These are phyloP conservation scores for Drosophila koepferae DNA, from an alignment of 2,888 invertebrate species.

Conservation along the genomic window DNA sequence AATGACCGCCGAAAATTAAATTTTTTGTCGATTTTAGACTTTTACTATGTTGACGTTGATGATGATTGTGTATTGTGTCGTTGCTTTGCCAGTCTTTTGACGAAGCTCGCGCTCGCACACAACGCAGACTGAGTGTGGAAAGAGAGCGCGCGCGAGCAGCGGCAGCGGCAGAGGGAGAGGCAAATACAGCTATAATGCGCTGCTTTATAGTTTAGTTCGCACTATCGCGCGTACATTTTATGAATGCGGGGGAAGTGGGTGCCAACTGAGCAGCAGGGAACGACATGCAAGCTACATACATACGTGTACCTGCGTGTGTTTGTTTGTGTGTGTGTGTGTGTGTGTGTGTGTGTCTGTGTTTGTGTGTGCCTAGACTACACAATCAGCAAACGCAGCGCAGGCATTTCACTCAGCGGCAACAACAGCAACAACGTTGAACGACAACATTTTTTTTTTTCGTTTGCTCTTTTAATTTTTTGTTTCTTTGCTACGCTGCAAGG, in stretches of 20 bases:
- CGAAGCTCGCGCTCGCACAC: slow-evolving; percentile 30
- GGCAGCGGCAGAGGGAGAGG: neutral
- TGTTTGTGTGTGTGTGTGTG: neutral
- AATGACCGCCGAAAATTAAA: slow-evolving; percentile 85
- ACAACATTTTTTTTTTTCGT: slow-evolving; percentile 54
- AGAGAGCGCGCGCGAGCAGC: neutral
- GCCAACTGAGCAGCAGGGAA: slow-evolving; percentile 33
- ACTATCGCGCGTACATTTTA: slow-evolving; percentile 62
- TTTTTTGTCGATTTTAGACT: slow-evolving; percentile 84
- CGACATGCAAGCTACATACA: slow-evolving; percentile 58
- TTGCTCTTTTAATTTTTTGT: slow-evolving; percentile 50
- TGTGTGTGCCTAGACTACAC: slow-evolving; percentile 70
- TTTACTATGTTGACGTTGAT: slow-evolving; percentile 82
- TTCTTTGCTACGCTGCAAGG: slow-evolving; percentile 38
- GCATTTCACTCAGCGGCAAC: slow-evolving; percentile 67
- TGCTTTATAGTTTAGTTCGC: slow-evolving; percentile 63
- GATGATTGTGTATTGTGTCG: slow-evolving; percentile 60
- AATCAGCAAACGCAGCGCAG: slow-evolving; percentile 67
- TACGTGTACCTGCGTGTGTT: neutral
- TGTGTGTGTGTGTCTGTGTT: slow-evolving; percentile 33
- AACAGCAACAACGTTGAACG: slow-evolving; percentile 37
- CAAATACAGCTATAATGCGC: slow-evolving; percentile 34
- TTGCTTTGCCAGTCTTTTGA: slow-evolving; percentile 41
- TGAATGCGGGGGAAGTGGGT: slow-evolving; percentile 31
- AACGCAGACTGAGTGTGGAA: neutral